Conservation (phyloP, 2,113 vertebrate genomes). For the Sinosuthora webbiana region DNA sequence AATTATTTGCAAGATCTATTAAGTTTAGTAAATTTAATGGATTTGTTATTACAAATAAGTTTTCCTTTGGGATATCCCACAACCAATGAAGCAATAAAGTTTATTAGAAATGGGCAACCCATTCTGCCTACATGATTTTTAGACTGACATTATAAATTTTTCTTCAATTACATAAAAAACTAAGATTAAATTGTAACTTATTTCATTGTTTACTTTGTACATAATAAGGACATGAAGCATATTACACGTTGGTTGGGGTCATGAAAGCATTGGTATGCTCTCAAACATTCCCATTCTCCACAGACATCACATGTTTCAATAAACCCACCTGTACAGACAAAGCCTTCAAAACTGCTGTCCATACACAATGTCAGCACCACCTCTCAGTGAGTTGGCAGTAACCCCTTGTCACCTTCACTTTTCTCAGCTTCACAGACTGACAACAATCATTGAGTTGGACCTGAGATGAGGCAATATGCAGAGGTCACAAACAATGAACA, state of each 20-base stretch:
- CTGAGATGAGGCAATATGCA: neutral
- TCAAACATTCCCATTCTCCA: neutral
- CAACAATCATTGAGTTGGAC: neutral
- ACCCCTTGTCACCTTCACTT: neutral
- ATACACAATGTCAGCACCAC: neutral
- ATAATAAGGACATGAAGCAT: neutral
- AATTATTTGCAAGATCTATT: neutral
- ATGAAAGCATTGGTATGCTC: neutral
- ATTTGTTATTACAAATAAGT: neutral
- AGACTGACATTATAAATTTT: neutral
- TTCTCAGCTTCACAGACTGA: neutral
- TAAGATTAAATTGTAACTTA: conserved; percentile 28
- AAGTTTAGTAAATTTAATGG: neutral
- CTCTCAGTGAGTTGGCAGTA: neutral
- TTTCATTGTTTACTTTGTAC: neutral
- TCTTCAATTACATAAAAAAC: conserved; percentile 34
- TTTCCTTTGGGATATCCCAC: neutral
- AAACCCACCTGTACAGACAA: neutral
- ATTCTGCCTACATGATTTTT: neutral
- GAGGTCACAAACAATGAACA: neutral
- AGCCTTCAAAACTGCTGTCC: neutral
- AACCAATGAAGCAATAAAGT: neutral
- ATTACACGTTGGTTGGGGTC: neutral
- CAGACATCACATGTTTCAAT: neutral
- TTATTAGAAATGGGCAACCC: neutral